phyloP scores from a whole-genome alignment of 2,113 vertebrate genomes.

The Phyllostomus discolor region DNA sequence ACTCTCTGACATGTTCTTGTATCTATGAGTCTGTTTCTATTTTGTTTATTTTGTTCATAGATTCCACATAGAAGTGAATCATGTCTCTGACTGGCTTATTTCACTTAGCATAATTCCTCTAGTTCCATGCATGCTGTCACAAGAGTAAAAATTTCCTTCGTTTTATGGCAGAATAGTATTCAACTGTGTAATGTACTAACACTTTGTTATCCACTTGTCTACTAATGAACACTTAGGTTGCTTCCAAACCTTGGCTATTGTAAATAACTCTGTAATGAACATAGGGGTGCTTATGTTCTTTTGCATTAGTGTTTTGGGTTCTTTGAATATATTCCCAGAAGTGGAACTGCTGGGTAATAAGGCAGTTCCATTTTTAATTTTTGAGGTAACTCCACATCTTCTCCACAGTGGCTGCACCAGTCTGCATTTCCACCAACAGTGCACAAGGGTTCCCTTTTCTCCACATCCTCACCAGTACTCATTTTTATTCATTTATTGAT shows the following conservation, averaged over 20 bases:
- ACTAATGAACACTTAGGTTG: background rate
- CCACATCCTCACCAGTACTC: background rate
- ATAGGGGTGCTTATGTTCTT: background rate
- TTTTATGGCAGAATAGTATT: background rate
- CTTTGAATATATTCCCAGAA: background rate
- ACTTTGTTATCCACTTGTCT: background rate
- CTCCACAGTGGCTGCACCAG: background rate
- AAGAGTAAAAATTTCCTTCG: background rate
- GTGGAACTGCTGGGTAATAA: background rate
- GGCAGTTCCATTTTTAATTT: background rate
- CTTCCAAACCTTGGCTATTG: background rate
- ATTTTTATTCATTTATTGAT: background rate
- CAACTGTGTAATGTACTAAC: background rate
- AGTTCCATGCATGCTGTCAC: background rate
- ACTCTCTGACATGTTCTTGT: background rate
- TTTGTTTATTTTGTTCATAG: background rate
- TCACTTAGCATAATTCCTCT: background rate
- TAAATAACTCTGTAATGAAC: background rate
- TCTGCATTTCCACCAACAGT: background rate
- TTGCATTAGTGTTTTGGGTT: background rate
- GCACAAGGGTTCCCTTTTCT: background rate
- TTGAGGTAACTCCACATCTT: too few relatives aligned
- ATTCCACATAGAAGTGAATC: background rate
- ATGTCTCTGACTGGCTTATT: background rate
- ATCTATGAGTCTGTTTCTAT: background rate